Evolutionary conservation across 2,797 vertebrate genomes (phyloP).

Genomic region (Pteronotus mesoamericanus): DNA sequence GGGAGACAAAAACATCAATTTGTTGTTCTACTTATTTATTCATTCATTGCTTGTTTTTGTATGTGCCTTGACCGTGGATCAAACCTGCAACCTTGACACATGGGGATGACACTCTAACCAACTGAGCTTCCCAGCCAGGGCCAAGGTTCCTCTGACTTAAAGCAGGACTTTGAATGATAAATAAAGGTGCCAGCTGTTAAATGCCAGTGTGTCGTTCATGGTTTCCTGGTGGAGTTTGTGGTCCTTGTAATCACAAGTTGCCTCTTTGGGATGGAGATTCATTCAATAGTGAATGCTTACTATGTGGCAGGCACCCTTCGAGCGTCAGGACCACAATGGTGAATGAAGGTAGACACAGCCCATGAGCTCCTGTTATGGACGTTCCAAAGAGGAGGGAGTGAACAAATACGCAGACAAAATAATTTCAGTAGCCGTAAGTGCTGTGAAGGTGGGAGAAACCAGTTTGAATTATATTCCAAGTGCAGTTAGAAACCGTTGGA

Average conservation of each 20-base stretch:
- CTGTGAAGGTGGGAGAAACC: not conserved
- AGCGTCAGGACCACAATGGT: not conserved
- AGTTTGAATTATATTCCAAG: not conserved
- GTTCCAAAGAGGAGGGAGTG: not conserved
- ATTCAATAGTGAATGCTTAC: not conserved
- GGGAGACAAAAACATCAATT: not conserved
- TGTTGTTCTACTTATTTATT: not conserved
- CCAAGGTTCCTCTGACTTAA: constrained; percentile 31
- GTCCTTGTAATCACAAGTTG: not conserved
- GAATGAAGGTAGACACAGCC: not conserved
- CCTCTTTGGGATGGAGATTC: not conserved
- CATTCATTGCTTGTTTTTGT: not conserved
- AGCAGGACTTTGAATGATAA: constrained; percentile 49
- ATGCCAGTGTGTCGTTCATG: not conserved
- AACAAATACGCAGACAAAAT: not conserved
- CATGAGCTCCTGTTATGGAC: not conserved
- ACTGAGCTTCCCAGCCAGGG: not conserved
- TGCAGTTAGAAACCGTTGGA: not conserved
- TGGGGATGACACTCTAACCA: not conserved
- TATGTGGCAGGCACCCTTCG: not conserved
- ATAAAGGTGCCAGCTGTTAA: constrained; percentile 24
- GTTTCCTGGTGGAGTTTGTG: constrained; percentile 25
- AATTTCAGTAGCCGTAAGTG: not conserved
- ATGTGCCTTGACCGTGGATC: not conserved
- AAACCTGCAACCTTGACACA: not conserved